Evolutionary conservation across 2,113 vertebrate genomes (phyloP).

Genomic region (Ardeotis arabs): DNA sequence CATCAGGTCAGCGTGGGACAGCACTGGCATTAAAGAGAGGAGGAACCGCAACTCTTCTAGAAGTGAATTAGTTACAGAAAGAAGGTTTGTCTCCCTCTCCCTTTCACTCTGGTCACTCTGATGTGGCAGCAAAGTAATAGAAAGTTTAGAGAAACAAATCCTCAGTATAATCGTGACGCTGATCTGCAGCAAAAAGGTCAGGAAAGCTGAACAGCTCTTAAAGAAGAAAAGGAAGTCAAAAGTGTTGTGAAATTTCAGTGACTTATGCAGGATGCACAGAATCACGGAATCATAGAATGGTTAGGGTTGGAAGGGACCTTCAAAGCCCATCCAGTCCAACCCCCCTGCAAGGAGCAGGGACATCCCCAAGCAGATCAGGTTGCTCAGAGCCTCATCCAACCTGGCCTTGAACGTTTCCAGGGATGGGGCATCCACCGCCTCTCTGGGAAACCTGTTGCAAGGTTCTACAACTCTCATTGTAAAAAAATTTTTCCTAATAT

Average conservation of each 20-base stretch:
- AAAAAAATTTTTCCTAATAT: too few relatives aligned
- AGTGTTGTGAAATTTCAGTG: background rate
- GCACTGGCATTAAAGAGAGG: constrained; percentile 64
- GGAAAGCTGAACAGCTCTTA: background rate
- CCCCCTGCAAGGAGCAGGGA: too few relatives aligned
- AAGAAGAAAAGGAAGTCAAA: background rate
- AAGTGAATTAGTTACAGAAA: constrained; percentile 29
- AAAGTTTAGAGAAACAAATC: constrained; percentile 29
- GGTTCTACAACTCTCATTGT: too few relatives aligned
- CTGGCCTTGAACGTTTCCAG: too few relatives aligned
- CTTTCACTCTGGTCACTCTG: background rate
- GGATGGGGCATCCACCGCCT: too few relatives aligned
- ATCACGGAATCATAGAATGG: too few relatives aligned
- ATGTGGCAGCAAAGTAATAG: background rate
- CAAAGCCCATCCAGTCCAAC: too few relatives aligned
- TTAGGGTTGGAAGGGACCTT: too few relatives aligned
- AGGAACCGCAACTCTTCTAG: constrained; percentile 21
- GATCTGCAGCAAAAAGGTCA: constrained; percentile 7
- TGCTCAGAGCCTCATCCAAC: too few relatives aligned
- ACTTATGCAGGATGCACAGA: background rate
- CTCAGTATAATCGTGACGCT: background rate
- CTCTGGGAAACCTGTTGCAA: too few relatives aligned
- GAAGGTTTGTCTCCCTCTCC: background rate
- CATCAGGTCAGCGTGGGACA: constrained; percentile 57
- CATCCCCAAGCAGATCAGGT: too few relatives aligned